Evolutionary conservation across 1,140 invertebrate genomes (phyloP).

Genomic region (Cydia fagiglandana): DNA sequence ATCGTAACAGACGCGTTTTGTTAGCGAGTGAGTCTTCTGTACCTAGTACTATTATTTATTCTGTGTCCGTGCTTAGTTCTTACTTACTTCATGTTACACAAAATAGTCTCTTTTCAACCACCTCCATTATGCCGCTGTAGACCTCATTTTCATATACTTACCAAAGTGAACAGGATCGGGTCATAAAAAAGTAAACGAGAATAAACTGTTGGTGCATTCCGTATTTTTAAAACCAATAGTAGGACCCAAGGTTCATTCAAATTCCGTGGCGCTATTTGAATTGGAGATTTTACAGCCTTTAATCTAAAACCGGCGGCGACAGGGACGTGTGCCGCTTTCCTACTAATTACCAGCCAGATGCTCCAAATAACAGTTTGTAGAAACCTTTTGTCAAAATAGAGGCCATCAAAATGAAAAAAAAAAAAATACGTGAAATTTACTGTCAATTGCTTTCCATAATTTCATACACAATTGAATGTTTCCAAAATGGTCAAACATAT

Average conservation of each 20-base stretch:
- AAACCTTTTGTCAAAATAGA: not conserved
- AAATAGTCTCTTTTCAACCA: too few species aligned
- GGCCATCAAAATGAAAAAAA: not conserved
- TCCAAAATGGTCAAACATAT: too few species aligned
- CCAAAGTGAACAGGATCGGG: too few species aligned
- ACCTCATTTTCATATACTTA: too few species aligned
- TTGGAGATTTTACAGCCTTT: slow-evolving; percentile 73
- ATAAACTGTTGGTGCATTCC: slow-evolving; percentile 8
- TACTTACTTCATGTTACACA: too few species aligned
- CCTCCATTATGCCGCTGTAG: too few species aligned
- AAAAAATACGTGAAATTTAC: not conserved
- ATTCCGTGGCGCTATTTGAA: slow-evolving; percentile 70
- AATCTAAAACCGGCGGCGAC: slow-evolving; percentile 67
- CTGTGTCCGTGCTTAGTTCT: too few species aligned
- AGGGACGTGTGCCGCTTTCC: slow-evolving; percentile 57
- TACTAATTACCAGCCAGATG: slow-evolving; percentile 62
- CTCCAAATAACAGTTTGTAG: slow-evolving; percentile 24
- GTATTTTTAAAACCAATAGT: slow-evolving; percentile 42
- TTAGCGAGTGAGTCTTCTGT: too few species aligned
- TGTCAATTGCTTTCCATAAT: not conserved
- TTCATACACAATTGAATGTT: too few species aligned
- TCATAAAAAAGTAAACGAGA: not conserved
- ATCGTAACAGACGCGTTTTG: too few species aligned
- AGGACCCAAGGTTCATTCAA: slow-evolving; percentile 60
- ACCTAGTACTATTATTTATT: too few species aligned